phyloP scores from a whole-genome alignment of 1,140 invertebrate species.

The Drosophila ogumai region DNA sequence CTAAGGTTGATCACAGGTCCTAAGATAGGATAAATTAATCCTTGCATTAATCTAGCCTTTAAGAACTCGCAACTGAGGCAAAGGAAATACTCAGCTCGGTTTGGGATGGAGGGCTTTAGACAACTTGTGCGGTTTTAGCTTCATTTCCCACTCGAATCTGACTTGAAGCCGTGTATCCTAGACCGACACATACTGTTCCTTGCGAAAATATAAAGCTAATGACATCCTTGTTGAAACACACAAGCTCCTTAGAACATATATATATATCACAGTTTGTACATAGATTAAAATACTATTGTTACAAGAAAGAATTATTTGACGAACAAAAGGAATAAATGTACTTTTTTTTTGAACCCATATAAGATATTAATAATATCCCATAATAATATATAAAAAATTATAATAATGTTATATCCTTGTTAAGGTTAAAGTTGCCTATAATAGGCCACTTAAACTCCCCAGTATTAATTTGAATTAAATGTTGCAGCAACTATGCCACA shows the following conservation, averaged over 20 bases:
- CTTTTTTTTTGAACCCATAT: not conserved
- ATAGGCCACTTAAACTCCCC: not conserved
- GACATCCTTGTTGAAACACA: not conserved
- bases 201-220: not conserved
- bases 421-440: not conserved
- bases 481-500: not conserved
- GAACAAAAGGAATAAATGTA: not conserved
- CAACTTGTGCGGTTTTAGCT: not conserved
- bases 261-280: not conserved
- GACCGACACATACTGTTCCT: constrained; percentile 2
- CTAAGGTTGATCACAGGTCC: not conserved
- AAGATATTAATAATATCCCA: too few relatives aligned
- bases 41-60: not conserved
- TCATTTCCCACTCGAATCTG: not conserved
- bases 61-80: not conserved
- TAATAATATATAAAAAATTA: not conserved
- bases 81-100: constrained; percentile 3
- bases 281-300: not conserved
- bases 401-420: constrained; percentile 5
- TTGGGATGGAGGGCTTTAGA: not conserved
- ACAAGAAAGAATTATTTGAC: not conserved
- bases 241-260: not conserved
- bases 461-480: not conserved
- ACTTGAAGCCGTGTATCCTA: not conserved
- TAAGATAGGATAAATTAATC: not conserved